phyloP scores from a whole-genome alignment of 2,797 vertebrate genomes.

The Malurus splendens region DNA sequence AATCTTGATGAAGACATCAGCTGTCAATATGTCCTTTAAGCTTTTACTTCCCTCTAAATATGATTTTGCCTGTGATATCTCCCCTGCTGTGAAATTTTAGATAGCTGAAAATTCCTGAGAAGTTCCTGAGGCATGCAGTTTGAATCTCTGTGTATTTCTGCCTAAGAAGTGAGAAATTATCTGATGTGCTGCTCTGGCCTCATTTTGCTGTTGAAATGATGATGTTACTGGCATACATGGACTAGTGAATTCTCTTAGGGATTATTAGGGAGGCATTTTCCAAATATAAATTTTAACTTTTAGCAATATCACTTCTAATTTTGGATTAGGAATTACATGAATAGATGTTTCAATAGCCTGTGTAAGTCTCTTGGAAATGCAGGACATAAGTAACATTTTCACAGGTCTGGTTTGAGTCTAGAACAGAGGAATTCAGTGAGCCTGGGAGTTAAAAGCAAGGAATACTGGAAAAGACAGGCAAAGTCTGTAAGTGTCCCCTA shows the following conservation, averaged over 20 bases:
- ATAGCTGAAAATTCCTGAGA: background rate
- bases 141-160: background rate
- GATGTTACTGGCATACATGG: background rate
- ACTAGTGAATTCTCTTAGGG: background rate
- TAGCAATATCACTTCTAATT: background rate
- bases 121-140: background rate
- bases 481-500: background rate
- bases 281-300: background rate
- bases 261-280: background rate
- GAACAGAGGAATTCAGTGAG: background rate
- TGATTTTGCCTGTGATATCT: background rate
- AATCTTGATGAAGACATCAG: constrained; percentile 3
- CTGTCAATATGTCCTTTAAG: background rate
- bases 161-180: background rate
- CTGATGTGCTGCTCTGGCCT: background rate
- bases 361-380: background rate
- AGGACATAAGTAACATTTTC: background rate
- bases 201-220: background rate
- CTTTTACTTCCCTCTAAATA: background rate
- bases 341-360: background rate
- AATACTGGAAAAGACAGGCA: background rate
- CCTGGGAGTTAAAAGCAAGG: background rate
- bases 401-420: background rate
- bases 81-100: background rate
- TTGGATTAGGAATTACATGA: background rate